Evolutionary conservation across 2,113 vertebrate species (phyloP), one percentile per base, ranked within the genome.

Genomic region (Melanerpes formicivorus): DNA sequence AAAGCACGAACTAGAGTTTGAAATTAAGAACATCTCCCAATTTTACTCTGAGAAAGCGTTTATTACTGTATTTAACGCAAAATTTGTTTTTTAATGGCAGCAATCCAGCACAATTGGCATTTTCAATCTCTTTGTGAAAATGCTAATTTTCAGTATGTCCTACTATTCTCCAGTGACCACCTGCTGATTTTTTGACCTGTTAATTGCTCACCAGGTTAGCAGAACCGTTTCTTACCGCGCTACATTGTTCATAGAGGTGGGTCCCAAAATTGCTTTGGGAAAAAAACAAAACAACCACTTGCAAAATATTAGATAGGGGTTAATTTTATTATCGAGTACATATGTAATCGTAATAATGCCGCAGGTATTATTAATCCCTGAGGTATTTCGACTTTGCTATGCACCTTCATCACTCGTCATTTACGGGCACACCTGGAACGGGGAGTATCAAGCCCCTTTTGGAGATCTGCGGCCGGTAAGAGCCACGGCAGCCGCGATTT

Each of bases 161-260:
- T 25, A 75, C 74, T 85, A 95, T 88, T 72, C 87, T 71, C 73
- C 77, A 21, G 70, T 59, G 93, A 94, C 97, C 97, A 97, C 97
- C 97, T 98, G 97, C 97, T 88, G 97, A 95, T 97, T 96, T 97
- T 97, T 97, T 97, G 96, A 98, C 97, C 98, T 98, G 98, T 97
- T 98, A 98, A 99, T 98, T 98, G 97, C 97, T 97, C 93, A 95
- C 95, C 96, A 93, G 91, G 97, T 96, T 96, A 92, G 84, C 55
- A 79, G 81, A 79, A 82, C 89, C 84, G 95, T 63, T 95, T 93
- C 85, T 91, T 79, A 90, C 95, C 93, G 52, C 87, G 84, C 73
- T 4, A 71, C 86, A 93, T 97, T 97, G 96, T 96, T 97, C 97
- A 81, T 87, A 84, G 90, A 96, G 94, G 91, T 40, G 64, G 94